These are phyloP conservation scores for Epiblema foenella DNA, from an alignment of 2,888 invertebrate species.

Conservation along the genomic window DNA sequence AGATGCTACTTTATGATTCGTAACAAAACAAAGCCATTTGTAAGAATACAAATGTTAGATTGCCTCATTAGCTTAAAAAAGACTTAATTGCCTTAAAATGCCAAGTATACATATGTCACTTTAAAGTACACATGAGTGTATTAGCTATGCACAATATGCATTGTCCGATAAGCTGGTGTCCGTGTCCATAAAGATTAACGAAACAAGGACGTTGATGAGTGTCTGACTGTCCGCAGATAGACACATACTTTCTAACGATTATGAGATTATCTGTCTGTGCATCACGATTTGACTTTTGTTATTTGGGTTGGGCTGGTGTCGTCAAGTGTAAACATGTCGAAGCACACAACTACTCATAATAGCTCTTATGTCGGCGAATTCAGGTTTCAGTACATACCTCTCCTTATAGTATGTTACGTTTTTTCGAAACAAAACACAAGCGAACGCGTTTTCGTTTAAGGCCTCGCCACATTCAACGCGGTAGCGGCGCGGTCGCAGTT, in stretches of 20 bases:
- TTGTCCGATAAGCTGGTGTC: slow-evolving; percentile 39
- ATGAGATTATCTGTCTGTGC: slow-evolving; percentile 18
- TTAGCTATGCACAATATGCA: slow-evolving; percentile 33
- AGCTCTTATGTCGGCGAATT: no score
- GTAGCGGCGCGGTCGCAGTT: no score
- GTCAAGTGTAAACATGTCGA: background rate
- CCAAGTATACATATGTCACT: background rate
- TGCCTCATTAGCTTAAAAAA: background rate
- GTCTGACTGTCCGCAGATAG: slow-evolving; percentile 25
- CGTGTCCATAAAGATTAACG: slow-evolving; percentile 38
- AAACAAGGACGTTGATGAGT: slow-evolving; percentile 34
- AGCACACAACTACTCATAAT: no score
- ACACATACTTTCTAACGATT: slow-evolving; percentile 21
- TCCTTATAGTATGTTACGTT: no score
- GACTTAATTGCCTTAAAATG: background rate
- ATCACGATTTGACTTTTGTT: background rate
- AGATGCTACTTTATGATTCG: slow-evolving; percentile 20
- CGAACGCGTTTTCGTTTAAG: no score
- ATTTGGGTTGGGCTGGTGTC: background rate
- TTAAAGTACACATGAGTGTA: background rate
- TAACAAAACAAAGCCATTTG: slow-evolving; percentile 33
- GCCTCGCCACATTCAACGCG: no score
- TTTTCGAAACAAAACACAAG: no score
- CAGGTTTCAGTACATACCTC: no score
- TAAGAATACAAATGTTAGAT: slow-evolving; percentile 16